A percentile compares a stretch with the other conserved stretches of the same genome.
Evolutionary conservation across 2,888 invertebrate genomes (phyloP).

Genomic region (Disparrhopalites patrizii): DNA sequence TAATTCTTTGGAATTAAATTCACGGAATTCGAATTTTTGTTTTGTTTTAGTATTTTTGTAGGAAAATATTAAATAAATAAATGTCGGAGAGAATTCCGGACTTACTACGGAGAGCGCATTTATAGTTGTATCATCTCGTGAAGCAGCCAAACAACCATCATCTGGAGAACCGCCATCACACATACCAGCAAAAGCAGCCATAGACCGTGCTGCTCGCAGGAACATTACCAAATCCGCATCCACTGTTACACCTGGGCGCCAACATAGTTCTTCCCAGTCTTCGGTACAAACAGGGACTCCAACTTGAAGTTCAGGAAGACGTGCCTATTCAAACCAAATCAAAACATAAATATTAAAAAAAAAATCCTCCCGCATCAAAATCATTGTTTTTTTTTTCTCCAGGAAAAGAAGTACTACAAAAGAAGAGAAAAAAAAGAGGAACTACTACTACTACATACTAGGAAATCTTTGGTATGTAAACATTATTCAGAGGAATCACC

Average conservation of each 20-base stretch:
- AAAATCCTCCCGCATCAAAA: too few species aligned
- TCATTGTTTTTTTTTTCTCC: too few species aligned
- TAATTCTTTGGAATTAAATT: too few species aligned
- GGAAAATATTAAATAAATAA: too few species aligned
- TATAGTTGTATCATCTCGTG: conserved; percentile 94
- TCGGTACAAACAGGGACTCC: conserved; percentile 54
- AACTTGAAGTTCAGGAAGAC: conserved; percentile 59
- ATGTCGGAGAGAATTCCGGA: too few species aligned
- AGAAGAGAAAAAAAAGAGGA: too few species aligned
- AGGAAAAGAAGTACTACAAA: too few species aligned
- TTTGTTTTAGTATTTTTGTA: too few species aligned
- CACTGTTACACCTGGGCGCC: conserved; percentile 88
- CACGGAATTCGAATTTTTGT: too few species aligned
- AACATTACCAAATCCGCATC: conserved; percentile 97
- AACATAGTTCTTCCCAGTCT: conserved; percentile 79
- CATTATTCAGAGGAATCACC: too few species aligned
- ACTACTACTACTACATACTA: too few species aligned
- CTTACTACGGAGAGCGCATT: conserved; percentile 89
- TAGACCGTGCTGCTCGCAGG: conserved; percentile 91
- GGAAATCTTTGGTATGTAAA: too few species aligned
- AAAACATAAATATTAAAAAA: conserved; percentile 6
- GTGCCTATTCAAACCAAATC: conserved; percentile 55
- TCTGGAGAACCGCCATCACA: conserved; percentile 91
- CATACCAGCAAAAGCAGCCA: conserved; percentile 99
- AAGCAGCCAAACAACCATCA: conserved; percentile 94